phyloP scores from a whole-genome alignment of 64 coral and sea anemone genomes.

The Exaiptasia diaphana region DNA sequence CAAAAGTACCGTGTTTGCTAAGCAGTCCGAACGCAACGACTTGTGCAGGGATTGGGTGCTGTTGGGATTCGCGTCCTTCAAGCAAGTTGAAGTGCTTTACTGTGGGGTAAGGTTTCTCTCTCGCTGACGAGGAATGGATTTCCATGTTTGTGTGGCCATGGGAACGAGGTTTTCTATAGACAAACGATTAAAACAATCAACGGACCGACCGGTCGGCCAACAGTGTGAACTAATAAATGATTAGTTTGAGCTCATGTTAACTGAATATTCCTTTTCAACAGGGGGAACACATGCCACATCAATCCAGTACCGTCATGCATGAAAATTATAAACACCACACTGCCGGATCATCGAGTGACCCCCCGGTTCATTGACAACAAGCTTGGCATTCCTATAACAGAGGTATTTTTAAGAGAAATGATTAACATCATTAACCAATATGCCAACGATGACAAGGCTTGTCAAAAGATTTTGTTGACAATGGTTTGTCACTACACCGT shows the following conservation, averaged over 20 bases:
- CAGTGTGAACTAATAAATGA: too few species aligned
- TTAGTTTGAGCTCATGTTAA: too few species aligned
- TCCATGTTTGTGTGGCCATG: too few species aligned
- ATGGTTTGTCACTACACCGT: conserved; percentile 87
- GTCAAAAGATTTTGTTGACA: conserved; percentile 43
- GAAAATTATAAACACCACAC: conserved; percentile 49
- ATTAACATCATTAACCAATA: conserved; percentile 1
- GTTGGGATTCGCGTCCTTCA: conserved; percentile 24
- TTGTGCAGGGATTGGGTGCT: conserved; percentile 10
- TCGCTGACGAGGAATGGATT: too few species aligned
- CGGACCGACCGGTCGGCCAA: too few species aligned
- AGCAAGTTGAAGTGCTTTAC: conserved; percentile 20
- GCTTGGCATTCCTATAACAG: conserved; percentile 48
- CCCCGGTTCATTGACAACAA: conserved; percentile 85
- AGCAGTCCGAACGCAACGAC: not conserved
- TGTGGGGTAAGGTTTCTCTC: conserved; percentile 42
- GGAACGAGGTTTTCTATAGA: too few species aligned
- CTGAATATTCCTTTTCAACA: too few species aligned
- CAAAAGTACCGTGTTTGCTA: not conserved
- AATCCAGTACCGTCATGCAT: conserved; percentile 49
- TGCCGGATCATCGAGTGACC: conserved; percentile 11
- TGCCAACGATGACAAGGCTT: conserved; percentile 9
- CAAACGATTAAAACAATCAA: too few species aligned
- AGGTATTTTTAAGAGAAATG: conserved; percentile 7
- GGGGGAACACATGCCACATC: conserved; percentile 40